Conservation (phyloP, 2,888 invertebrate species). For the Graphium colonna region DNA sequence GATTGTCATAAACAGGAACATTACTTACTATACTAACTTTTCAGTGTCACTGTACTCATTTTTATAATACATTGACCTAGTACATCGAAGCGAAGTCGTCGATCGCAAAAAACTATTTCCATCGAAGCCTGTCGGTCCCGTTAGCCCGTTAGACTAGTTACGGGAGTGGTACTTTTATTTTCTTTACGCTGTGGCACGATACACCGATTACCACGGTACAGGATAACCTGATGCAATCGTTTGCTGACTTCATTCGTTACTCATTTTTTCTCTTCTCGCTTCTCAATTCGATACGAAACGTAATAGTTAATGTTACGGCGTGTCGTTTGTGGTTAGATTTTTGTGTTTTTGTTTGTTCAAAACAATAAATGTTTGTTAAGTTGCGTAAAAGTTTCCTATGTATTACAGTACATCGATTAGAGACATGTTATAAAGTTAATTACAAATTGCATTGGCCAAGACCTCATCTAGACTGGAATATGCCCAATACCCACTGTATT, state of each 20-base stretch:
- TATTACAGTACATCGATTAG: no score
- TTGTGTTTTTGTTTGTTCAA: no score
- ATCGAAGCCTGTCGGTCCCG: constrained; percentile 37
- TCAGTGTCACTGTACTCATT: no score
- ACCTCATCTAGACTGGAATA: no score
- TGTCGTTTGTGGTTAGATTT: neutral
- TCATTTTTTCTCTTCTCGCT: constrained; percentile 8
- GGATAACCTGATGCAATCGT: constrained; percentile 53
- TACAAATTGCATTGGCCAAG: no score
- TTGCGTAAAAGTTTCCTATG: neutral
- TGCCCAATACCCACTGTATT: no score
- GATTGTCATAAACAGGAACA: no score
- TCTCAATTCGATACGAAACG: neutral
- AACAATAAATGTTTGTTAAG: neutral
- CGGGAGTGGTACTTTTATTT: constrained; percentile 70
- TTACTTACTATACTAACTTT: no score
- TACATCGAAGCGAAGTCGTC: constrained; percentile 14
- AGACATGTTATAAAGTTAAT: no score
- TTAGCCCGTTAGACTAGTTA: constrained; percentile 51
- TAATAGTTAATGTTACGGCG: constrained; percentile 13
- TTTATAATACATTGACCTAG: constrained; percentile 23
- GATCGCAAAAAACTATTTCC: constrained; percentile 10
- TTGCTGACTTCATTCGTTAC: constrained; percentile 35
- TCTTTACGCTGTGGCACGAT: constrained; percentile 61
- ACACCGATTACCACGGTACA: constrained; percentile 57